Evolutionary conservation across 1,140 invertebrate species (phyloP).

Genomic region (Heliconius himera): DNA sequence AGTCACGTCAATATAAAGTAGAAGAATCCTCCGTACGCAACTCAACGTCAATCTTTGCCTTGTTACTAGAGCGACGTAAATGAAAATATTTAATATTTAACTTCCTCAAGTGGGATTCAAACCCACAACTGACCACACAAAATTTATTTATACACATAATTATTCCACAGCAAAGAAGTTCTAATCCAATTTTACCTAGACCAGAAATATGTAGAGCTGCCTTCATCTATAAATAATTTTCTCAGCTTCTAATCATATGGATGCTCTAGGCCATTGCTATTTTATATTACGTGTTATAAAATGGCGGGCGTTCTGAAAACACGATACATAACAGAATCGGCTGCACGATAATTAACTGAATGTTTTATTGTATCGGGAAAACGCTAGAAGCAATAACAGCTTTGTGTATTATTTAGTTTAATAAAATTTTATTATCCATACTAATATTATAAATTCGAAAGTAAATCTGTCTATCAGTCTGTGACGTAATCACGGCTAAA

Average conservation of each 20-base stretch:
- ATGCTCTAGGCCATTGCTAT: constrained; percentile 39
- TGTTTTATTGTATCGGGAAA: constrained; percentile 48
- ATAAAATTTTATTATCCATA: constrained; percentile 10
- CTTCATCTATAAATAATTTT: constrained; percentile 33
- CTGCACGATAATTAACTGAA: constrained; percentile 45
- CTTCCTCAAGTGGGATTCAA: too few species aligned
- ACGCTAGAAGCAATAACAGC: constrained; percentile 42
- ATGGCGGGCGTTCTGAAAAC: constrained; percentile 41
- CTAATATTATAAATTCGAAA: too few species aligned
- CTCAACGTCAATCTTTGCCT: too few species aligned
- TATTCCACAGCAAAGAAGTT: neutral
- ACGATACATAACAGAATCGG: constrained; percentile 40
- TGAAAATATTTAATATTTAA: too few species aligned
- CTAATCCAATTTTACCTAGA: neutral
- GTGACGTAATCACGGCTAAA: too few species aligned
- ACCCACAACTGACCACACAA: too few species aligned
- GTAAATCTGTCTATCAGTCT: too few species aligned
- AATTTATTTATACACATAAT: too few species aligned
- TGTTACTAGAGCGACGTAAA: too few species aligned
- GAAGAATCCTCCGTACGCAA: too few species aligned
- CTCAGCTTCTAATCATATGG: constrained; percentile 35
- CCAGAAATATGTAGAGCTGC: constrained; percentile 13
- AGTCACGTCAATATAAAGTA: too few species aligned
- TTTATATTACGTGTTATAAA: constrained; percentile 37
- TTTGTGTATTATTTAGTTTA: constrained; percentile 25